Evolutionary conservation across 2,888 invertebrate species (phyloP), one percentile per base, ranked within the genome.

Genomic region (Pheosia tremula): DNA sequence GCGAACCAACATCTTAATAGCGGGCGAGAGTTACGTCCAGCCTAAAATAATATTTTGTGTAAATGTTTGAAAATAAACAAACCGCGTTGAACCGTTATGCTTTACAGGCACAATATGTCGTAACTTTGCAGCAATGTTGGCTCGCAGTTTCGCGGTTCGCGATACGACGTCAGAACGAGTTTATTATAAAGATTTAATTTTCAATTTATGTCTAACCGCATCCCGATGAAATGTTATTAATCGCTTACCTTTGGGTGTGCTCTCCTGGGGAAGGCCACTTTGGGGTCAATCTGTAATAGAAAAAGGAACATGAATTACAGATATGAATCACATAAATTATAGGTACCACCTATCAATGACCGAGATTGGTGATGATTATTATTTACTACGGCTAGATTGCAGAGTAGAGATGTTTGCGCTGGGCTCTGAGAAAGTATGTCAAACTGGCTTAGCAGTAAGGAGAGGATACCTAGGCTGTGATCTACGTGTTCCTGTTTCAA

Each of bases 191-290:
- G 84, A 80, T 88, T 84, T 82, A 81, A 82, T 81, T 83, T 85
- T 83, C 79, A 85, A 85, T 87, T 87, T 87, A 86, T 80, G 79
- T 79, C 74, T 74, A 68, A 72, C 78, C 78, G 67, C 79, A 72
- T 69, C 66, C 67, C 77, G 74, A 79, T 83, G 74, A 77, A 75
- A 75, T 80, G 72, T 81, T 80, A 78, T 80, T 67, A 75, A 77
- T 69, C 66, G 76, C 97, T 97, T 95, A 98, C 98, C 97, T 98
- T 99, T 94, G 98, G 98, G 95, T 99, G 98, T 95, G 98, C 98
- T 96, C 98, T 96, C 95, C 99, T 97, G 82, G 99, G 99, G 95
- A 99, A 99, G 92, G 99, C 99, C 94, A 99, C 98, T 96, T 99
- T 99, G 83, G 99, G 99, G 95, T 99, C 99, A 95, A 99, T 99